A percentile compares a stretch with the other conserved stretches of the same genome.
Evolutionary conservation across 2,113 vertebrate species (phyloP).

Genomic region (Merops nubicus): DNA sequence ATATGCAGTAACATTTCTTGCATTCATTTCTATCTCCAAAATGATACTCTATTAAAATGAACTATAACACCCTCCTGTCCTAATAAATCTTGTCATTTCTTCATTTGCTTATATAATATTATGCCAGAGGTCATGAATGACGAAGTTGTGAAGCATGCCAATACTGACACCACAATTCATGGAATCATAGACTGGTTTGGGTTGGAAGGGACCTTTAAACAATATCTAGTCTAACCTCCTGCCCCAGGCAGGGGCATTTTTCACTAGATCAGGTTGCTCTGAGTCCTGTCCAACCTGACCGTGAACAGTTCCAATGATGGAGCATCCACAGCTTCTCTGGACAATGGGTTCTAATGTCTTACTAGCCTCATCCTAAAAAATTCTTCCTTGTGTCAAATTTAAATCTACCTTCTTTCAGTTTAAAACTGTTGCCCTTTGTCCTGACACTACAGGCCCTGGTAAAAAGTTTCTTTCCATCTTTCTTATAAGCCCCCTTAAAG

Average conservation of each 20-base stretch:
- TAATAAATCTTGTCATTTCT: background rate
- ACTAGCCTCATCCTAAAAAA: background rate
- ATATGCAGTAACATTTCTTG: background rate
- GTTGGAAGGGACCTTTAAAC: background rate
- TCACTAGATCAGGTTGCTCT: conserved; percentile 22
- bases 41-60: background rate
- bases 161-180: background rate
- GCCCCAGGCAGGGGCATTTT: background rate
- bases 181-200: background rate
- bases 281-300: background rate
- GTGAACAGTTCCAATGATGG: background rate
- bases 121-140: background rate
- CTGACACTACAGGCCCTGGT: background rate
- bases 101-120: background rate
- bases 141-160: background rate
- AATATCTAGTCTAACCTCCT: background rate
- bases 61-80: background rate
- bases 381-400: background rate
- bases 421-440: background rate
- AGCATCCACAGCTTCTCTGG: background rate
- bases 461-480: background rate
- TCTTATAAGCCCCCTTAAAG: background rate
- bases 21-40: background rate
- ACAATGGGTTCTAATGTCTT: background rate
- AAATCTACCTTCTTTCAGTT: background rate